These are phyloP conservation scores for Cheilosia vernalis DNA, from an alignment of 2,888 invertebrate species.

Conservation along the genomic window DNA sequence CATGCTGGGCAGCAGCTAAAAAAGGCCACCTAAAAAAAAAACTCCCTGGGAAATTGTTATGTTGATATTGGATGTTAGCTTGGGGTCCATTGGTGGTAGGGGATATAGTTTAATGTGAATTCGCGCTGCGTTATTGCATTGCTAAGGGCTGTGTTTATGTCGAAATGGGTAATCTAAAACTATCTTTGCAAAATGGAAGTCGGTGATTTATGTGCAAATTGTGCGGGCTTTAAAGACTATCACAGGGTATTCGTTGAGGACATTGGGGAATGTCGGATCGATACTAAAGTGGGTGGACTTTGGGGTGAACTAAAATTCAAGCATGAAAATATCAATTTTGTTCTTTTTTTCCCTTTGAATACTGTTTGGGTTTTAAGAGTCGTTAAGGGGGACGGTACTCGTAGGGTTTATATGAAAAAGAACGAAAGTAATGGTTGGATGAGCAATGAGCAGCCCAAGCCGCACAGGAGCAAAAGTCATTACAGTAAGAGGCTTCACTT, in stretches of 20 bases:
- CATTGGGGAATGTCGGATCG: not conserved
- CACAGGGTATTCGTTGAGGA: not conserved
- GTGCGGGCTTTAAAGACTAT: not conserved
- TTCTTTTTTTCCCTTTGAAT: too few species aligned
- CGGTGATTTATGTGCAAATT: conserved; percentile 43
- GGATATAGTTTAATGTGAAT: conserved; percentile 18
- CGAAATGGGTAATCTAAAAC: conserved; percentile 46
- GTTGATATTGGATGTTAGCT: conserved; percentile 21
- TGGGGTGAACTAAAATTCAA: too few species aligned
- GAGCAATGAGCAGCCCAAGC: too few species aligned
- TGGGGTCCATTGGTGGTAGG: not conserved
- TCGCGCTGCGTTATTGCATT: conserved; percentile 41
- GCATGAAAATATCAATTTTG: too few species aligned
- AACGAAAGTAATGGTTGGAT: too few species aligned
- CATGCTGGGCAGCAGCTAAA: conserved; percentile 39
- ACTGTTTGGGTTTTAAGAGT: too few species aligned
- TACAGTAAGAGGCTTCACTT: too few species aligned
- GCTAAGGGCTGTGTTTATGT: conserved; percentile 46
- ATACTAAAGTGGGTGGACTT: too few species aligned
- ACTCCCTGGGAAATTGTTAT: not conserved
- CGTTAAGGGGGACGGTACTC: too few species aligned
- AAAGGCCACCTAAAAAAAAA: not conserved
- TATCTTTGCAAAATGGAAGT: conserved; percentile 26
- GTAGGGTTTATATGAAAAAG: too few species aligned
- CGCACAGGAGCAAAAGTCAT: too few species aligned